phyloP scores from a whole-genome alignment of 2,888 invertebrate species.

The Philereme transversata region DNA sequence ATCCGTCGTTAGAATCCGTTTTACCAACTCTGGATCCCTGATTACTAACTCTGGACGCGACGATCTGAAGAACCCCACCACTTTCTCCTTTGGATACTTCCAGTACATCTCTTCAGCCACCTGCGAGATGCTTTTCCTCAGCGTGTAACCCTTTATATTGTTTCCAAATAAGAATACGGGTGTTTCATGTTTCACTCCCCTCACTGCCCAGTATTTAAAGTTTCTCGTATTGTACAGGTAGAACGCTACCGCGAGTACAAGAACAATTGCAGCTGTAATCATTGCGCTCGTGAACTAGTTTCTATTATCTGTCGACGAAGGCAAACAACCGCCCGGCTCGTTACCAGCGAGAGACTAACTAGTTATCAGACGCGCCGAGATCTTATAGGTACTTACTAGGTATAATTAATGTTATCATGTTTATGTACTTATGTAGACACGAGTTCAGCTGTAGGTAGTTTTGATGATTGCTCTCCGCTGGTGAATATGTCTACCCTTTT shows the following conservation, averaged over 20 bases:
- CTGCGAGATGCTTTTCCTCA: slow-evolving; percentile 6
- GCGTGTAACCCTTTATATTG: not conserved
- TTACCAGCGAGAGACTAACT: no score
- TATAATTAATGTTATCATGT: no score
- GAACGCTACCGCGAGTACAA: not conserved
- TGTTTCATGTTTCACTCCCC: slow-evolving; percentile 20
- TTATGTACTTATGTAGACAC: no score
- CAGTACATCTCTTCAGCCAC: not conserved
- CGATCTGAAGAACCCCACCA: slow-evolving; percentile 3
- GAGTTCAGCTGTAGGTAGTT: no score
- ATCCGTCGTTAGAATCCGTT: slow-evolving; percentile 9
- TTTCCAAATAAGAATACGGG: slow-evolving; percentile 21
- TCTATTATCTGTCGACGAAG: no score
- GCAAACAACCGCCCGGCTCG: no score
- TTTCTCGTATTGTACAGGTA: slow-evolving; percentile 8
- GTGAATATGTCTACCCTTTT: no score
- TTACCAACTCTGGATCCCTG: slow-evolving; percentile 11
- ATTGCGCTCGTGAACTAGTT: not conserved
- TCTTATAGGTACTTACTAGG: no score
- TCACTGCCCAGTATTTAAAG: slow-evolving; percentile 19
- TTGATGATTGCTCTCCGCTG: no score
- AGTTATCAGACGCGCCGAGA: no score
- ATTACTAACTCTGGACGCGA: slow-evolving; percentile 2
- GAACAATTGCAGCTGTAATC: not conserved
- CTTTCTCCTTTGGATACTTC: slow-evolving; percentile 5